Conservation (phyloP, 1,140 invertebrate genomes). For the Homalodisca vitripennis region DNA sequence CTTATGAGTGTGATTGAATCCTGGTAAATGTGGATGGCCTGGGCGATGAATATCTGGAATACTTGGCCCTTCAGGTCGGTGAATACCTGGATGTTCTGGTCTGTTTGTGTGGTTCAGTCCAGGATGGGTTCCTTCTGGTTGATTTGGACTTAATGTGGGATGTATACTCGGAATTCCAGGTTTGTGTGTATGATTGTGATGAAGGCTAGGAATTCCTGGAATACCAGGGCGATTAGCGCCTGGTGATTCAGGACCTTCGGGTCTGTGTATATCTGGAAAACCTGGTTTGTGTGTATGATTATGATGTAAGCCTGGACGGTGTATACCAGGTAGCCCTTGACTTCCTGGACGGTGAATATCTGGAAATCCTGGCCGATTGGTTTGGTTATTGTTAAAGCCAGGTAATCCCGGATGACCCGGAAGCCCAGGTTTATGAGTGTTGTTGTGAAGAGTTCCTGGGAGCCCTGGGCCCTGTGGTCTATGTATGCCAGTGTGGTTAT, state of each 20-base stretch:
- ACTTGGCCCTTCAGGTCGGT: slow-evolving; percentile 33
- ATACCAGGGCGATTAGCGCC: slow-evolving; percentile 29
- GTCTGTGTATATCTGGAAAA: slow-evolving; percentile 5
- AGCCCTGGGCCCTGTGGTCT: background rate
- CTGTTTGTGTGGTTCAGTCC: slow-evolving; percentile 37
- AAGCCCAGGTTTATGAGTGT: background rate
- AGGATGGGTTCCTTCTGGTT: slow-evolving; percentile 29
- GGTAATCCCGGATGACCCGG: slow-evolving; percentile 35
- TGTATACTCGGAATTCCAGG: slow-evolving; percentile 31
- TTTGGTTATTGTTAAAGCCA: slow-evolving; percentile 18
- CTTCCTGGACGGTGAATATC: slow-evolving; percentile 6
- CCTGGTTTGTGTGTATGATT: background rate
- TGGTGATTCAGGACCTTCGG: background rate
- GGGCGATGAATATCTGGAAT: slow-evolving; percentile 33
- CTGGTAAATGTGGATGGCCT: slow-evolving; percentile 33
- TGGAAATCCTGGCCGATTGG: slow-evolving; percentile 1
- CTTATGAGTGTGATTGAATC: background rate
- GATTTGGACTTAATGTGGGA: slow-evolving; percentile 19
- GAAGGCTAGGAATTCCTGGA: slow-evolving; percentile 38
- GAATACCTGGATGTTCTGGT: slow-evolving; percentile 32
- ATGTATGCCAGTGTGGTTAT: slow-evolving; percentile 3
- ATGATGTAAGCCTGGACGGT: slow-evolving; percentile 23
- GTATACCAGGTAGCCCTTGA: slow-evolving; percentile 34
- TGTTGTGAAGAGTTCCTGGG: background rate
- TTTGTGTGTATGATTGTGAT: slow-evolving; percentile 31